These are phyloP conservation scores for Scaptomyza caliginosa DNA, from an alignment of 2,888 invertebrate species.

Conservation along the genomic window DNA sequence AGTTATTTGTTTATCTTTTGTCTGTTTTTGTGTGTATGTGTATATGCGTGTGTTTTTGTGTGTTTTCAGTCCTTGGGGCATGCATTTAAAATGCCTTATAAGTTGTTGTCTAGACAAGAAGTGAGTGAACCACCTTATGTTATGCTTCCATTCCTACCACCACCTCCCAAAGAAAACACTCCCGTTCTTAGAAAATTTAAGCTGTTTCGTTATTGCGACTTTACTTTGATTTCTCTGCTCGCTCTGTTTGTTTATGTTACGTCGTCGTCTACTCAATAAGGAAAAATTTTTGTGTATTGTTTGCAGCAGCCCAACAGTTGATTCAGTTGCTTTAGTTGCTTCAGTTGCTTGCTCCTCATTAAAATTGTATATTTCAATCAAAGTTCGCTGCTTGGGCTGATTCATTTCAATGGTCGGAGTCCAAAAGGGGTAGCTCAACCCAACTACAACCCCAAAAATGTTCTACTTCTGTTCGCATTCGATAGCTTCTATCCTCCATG, in stretches of 20 bases:
- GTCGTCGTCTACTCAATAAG: constrained; percentile 29
- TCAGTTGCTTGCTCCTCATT: constrained; percentile 66
- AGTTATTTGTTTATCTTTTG: constrained; percentile 41
- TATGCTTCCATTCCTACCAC: constrained; percentile 6
- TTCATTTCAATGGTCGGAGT: neutral
- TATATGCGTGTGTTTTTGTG: neutral
- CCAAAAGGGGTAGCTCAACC: constrained; percentile 22
- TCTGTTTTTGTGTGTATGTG: constrained; percentile 32
- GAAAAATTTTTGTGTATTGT: constrained; percentile 50
- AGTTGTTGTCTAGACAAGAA: constrained; percentile 52
- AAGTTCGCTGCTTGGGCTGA: constrained; percentile 62
- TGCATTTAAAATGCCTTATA: constrained; percentile 57
- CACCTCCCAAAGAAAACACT: neutral
- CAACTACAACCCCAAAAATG: neutral
- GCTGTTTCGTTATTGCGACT: constrained; percentile 30
- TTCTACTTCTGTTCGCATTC: neutral
- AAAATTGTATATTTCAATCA: constrained; percentile 79
- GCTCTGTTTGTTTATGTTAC: constrained; percentile 51
- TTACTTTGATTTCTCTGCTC: constrained; percentile 51
- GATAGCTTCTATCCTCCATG: neutral
- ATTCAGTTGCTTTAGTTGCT: constrained; percentile 46
- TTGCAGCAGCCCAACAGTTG: constrained; percentile 26
- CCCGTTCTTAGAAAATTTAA: constrained; percentile 26
- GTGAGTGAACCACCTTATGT: constrained; percentile 14
- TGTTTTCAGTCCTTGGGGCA: constrained; percentile 30